Base-by-base conservation (phyloP, 2,113 vertebrate genomes). In the Xiphophorus maculatus region DNA sequence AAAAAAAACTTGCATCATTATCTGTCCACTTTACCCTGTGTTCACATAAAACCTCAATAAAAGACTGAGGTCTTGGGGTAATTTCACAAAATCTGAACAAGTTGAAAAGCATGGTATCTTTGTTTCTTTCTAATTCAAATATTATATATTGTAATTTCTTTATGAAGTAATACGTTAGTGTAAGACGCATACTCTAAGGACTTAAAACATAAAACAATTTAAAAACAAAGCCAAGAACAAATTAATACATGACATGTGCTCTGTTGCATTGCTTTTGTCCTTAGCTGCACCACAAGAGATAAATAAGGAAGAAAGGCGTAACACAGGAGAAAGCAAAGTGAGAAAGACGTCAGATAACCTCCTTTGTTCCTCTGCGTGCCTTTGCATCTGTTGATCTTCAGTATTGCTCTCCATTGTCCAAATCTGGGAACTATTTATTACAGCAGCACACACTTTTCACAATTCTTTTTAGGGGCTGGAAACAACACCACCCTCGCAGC, bases 401-500 rank as follows among this genome's bases (percentile, higher is more conserved):
- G 69, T 78, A 77, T 86, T 74, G 67, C 67, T 75, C 77, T 83
- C 70, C 73, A 70, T 82, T 89, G 94, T 95, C 93, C 93, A 91
- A 90, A 86, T 58, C 69, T 77, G 77, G 85, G 72, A 73, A 82
- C 71, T 74, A 73, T 78, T 62, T 84, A 91, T 95, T 97, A 97
- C 92, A 97, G 94, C 0, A 98, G 88, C 77, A 97, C 94, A 75
- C 96, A 98, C 90, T 96, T 98, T 76, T 95, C 96, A 80, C 91
- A 68, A 79, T 94, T 96, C 93, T 97, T 99, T 95, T 97, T 97
- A 66, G 93, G 93, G 77, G 95, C 93, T 44, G 96, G 96, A 85
- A 97, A 96, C 80, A 99, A 95, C 87, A 97, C 96, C 2, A 96
- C 97, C 29, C 95, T 94, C 63, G 97, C 95, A 5, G 96, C 96